phyloP scores from a whole-genome alignment of 1,140 invertebrate species.

The Brachionus sp. region DNA sequence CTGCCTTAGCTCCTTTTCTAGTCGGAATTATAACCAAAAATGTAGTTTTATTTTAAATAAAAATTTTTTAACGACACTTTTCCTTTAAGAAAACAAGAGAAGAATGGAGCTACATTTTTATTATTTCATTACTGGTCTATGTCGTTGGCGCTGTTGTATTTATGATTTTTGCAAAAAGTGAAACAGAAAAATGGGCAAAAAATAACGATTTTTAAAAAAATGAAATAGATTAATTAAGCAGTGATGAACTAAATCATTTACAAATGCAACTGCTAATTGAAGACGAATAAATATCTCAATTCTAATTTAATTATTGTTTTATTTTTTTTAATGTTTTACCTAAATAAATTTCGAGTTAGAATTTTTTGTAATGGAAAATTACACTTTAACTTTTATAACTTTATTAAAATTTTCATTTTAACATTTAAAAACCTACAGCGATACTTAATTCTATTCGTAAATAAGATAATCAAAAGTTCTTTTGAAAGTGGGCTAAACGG shows the following conservation, averaged over 20 bases:
- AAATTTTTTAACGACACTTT: not conserved
- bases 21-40: slow-evolving; percentile 41
- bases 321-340: too few species aligned
- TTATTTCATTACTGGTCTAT: slow-evolving; percentile 54
- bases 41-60: not conserved
- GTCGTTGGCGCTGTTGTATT: slow-evolving; percentile 54
- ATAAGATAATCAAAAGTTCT: too few species aligned
- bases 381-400: too few species aligned
- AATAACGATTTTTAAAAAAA: not conserved
- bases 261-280: not conserved
- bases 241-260: not conserved
- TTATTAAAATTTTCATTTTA: too few species aligned
- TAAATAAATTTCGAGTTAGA: too few species aligned
- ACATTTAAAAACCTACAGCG: too few species aligned
- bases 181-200: slow-evolving; percentile 51
- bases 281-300: not conserved
- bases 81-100: slow-evolving; percentile 47
- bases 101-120: slow-evolving; percentile 59
- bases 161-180: slow-evolving; percentile 53
- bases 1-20: slow-evolving; percentile 20
- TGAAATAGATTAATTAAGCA: not conserved
- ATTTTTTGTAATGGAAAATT: too few species aligned
- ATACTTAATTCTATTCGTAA: too few species aligned
- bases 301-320: too few species aligned
- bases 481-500: too few species aligned